Conservation (phyloP, 2,888 invertebrate genomes). For the Rhogogaster chlorosoma region DNA sequence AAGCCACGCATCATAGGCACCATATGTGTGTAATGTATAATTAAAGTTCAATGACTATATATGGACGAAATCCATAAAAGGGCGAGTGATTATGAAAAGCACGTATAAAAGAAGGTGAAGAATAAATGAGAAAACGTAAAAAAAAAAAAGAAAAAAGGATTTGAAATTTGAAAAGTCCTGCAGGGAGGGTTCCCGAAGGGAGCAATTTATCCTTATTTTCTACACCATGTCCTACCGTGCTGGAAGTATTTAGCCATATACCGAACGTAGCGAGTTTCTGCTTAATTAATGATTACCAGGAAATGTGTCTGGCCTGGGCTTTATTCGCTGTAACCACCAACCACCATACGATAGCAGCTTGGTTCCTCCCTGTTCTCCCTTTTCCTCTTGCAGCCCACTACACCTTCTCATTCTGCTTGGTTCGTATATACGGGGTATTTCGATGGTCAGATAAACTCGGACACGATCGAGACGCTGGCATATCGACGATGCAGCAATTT, state of each 20-base stretch:
- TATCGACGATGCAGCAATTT: not conserved
- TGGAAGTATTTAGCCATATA: constrained; percentile 65
- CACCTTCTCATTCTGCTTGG: not conserved
- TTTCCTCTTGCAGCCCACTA: not conserved
- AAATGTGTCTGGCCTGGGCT: constrained; percentile 73
- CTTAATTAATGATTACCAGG: constrained; percentile 77
- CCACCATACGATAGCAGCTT: constrained; percentile 51
- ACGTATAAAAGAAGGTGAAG: too few species aligned
- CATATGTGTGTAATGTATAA: not conserved
- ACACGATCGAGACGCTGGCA: constrained; percentile 17
- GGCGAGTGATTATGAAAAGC: too few species aligned
- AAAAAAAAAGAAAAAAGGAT: not conserved
- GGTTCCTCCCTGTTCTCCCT: constrained; percentile 16
- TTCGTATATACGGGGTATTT: not conserved
- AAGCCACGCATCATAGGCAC: not conserved
- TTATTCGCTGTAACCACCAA: constrained; percentile 65
- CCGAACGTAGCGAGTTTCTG: constrained; percentile 57
- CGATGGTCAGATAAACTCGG: constrained; percentile 14
- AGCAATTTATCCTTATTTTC: constrained; percentile 55
- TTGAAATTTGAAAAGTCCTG: not conserved
- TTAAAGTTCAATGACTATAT: not conserved
- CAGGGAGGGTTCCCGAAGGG: constrained; percentile 1
- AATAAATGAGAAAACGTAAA: not conserved
- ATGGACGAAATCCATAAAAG: not conserved
- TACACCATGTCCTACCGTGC: constrained; percentile 62